Conservation (phyloP, 2,113 vertebrate genomes). For the Carassius auratus region DNA sequence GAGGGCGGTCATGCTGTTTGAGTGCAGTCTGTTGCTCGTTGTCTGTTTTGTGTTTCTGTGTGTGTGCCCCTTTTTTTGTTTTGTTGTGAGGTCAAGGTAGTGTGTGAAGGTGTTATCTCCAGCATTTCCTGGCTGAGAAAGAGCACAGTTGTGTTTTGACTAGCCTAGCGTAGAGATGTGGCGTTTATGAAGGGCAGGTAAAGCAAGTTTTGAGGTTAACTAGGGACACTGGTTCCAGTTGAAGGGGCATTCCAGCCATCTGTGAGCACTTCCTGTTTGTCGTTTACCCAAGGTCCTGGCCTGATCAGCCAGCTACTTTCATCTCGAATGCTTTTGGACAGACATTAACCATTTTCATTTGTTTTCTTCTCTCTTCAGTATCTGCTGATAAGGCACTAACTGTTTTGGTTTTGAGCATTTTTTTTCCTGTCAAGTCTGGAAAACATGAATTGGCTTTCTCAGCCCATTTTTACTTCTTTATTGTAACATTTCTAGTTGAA, state of each 20-base stretch:
- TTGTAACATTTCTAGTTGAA: not conserved
- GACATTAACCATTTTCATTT: slow-evolving; percentile 42
- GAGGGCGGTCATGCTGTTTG: not conserved
- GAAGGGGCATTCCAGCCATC: slow-evolving; percentile 41
- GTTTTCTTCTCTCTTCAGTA: not conserved
- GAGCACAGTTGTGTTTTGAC: slow-evolving; percentile 16
- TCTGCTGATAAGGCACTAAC: not conserved
- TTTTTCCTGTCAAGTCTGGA: not conserved
- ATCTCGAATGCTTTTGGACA: slow-evolving; percentile 33
- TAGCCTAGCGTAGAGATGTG: not conserved
- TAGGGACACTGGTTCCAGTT: slow-evolving; percentile 29
- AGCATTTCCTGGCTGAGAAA: not conserved
- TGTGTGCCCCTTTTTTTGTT: not conserved
- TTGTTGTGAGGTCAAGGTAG: not conserved
- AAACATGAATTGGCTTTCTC: not conserved
- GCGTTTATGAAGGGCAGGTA: slow-evolving; percentile 10
- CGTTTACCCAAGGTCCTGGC: not conserved
- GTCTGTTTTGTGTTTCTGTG: not conserved
- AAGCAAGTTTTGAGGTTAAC: slow-evolving; percentile 9
- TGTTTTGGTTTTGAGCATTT: not conserved
- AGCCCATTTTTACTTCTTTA: not conserved
- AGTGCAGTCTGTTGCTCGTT: slow-evolving; percentile 5
- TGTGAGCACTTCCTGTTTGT: slow-evolving; percentile 53
- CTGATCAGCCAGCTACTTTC: slow-evolving; percentile 35
- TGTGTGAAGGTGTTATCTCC: slow-evolving; percentile 11